Conservation (phyloP, 1,140 invertebrate genomes). For the Drosophila arizonae region DNA sequence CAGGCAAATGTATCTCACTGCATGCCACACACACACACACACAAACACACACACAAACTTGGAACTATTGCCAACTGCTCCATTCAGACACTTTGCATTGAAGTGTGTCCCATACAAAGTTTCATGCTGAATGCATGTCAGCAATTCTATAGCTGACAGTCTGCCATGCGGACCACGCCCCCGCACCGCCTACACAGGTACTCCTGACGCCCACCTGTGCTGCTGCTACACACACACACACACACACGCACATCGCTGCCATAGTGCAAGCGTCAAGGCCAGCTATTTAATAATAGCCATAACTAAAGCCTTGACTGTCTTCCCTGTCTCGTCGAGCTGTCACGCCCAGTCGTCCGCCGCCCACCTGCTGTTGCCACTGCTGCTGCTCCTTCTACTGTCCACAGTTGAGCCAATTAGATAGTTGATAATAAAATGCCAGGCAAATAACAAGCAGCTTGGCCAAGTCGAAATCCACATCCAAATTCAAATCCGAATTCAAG, state of each 20-base stretch:
- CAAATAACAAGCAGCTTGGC: constrained; percentile 18
- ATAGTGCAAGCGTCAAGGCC: constrained; percentile 26
- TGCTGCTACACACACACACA: neutral
- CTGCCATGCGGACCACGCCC: constrained; percentile 4
- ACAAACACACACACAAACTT: neutral
- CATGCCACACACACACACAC: constrained; percentile 1
- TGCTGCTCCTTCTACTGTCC: no score
- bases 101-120: constrained; percentile 62
- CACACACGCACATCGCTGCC: neutral
- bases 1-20: neutral
- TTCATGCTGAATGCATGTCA: constrained; percentile 69
- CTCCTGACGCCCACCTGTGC: neutral
- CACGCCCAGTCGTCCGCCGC: neutral
- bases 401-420: constrained; percentile 17
- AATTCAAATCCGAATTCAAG: neutral
- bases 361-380: no score
- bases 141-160: constrained; percentile 59
- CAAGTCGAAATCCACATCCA: no score
- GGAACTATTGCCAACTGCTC: constrained; percentile 14
- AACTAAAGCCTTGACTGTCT: constrained; percentile 33
- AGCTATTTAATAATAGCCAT: constrained; percentile 25
- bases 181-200: neutral
- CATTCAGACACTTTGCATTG: constrained; percentile 52
- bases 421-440: constrained; percentile 27
- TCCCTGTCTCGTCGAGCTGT: neutral